Evolutionary conservation across 1,140 invertebrate genomes (phyloP).

Genomic region (Zophobas morio): DNA sequence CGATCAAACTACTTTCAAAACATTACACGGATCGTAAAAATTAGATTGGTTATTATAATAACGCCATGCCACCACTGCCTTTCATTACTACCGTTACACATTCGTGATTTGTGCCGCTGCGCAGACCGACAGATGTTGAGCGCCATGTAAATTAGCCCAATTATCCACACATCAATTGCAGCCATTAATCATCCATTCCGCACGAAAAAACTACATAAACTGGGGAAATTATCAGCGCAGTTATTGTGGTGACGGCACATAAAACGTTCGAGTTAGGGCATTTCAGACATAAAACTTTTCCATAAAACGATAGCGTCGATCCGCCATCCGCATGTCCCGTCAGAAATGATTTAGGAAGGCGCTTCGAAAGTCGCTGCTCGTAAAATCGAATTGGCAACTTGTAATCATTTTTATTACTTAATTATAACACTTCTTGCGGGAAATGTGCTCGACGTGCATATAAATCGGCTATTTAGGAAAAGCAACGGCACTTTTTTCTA

Average conservation of each 20-base stretch:
- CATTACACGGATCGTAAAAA: conserved; percentile 9
- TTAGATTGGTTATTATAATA: conserved; percentile 8
- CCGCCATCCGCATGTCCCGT: not conserved
- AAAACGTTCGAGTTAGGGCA: not conserved
- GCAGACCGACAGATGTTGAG: conserved; percentile 21
- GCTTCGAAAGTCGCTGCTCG: not conserved
- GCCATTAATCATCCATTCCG: not conserved
- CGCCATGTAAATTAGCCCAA: conserved; percentile 17
- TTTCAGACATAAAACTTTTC: not conserved
- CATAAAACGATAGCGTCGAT: not conserved
- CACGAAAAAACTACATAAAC: conserved; percentile 6
- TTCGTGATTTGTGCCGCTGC: conserved; percentile 14
- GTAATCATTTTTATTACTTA: conserved; percentile 25
- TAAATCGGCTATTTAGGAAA: not conserved
- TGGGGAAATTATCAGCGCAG: not conserved
- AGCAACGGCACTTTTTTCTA: no score
- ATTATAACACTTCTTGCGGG: conserved; percentile 4
- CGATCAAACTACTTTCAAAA: conserved; percentile 28
- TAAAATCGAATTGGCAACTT: not conserved
- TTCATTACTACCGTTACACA: conserved; percentile 47
- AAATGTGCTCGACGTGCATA: conserved; percentile 1
- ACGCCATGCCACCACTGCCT: conserved; percentile 18
- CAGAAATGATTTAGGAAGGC: not conserved
- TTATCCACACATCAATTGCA: conserved; percentile 20
- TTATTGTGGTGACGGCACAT: not conserved